Base-by-base conservation (phyloP, 1,140 invertebrate genomes). In the Acyrthosiphon pisum region DNA sequence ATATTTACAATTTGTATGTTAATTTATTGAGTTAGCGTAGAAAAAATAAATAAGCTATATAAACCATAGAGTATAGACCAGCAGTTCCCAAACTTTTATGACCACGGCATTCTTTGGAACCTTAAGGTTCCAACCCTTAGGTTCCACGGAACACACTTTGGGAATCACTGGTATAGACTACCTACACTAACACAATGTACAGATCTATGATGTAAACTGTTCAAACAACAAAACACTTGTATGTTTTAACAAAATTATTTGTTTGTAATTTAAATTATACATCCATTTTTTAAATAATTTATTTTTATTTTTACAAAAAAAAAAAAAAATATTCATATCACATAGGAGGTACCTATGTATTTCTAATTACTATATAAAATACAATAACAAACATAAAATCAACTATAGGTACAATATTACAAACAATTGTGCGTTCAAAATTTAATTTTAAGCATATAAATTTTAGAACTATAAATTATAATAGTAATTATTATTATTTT, bases 351-450 rank as follows among this genome's bases (percentile, higher is more conserved):
- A 68, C 4, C 11, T 68, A 30, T n/a, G 9, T 68, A 68, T 14
- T n/a, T 68, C 30, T 68, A 68, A 68, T n/a, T 30, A 4, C 6
- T n/a, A 68, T 30, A n/a, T 9, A 76, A 76, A 76, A 76, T 18
- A 76, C 30, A 76, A 76, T n/a, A 76, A 35, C 14, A 76, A 76
- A 18, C n/a, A 76, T n/a, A 11, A 11, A 68, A 14, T 14, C 0
- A 68, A 68, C 6, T 68, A 68, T 68, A 68, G 60, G 30, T 68
- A 68, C 60, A 76, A 76, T 14, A n/a, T 14, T n/a, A 76, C n/a
- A n/a, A 76, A n/a, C 60, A 76, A 76, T n/a, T 76, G 60, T 76
- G 60, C 60, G n/a, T 76, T 76, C n/a, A 76, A n/a, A n/a, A 76
- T 35, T n/a, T 76, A 18, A n/a, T n/a, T 30, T 30, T 68, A 68